Conservation (phyloP, 2,888 invertebrate species). For the Pollenia amentaria region DNA sequence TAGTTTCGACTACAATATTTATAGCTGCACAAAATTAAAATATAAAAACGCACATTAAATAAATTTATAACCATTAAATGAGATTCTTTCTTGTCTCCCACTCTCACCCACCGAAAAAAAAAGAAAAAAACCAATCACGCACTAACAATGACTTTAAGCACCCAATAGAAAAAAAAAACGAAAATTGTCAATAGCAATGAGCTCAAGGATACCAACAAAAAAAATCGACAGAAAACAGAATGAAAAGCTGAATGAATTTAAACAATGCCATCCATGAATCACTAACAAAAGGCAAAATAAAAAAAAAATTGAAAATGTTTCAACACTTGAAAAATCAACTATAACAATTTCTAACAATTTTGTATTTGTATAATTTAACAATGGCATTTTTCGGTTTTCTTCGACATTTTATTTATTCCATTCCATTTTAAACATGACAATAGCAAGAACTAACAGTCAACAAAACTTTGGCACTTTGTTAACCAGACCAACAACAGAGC, state of each 20-base stretch:
- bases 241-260: constrained; percentile 51
- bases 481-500: constrained; percentile 1
- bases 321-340: constrained; percentile 49
- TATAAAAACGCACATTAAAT: constrained; percentile 63
- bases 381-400: constrained; percentile 25
- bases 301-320: constrained; percentile 19
- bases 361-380: constrained; percentile 34
- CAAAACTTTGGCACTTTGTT: constrained; percentile 46
- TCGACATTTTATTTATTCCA: constrained; percentile 14
- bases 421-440: constrained; percentile 19
- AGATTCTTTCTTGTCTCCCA: neutral
- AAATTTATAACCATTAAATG: constrained; percentile 59
- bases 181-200: constrained; percentile 57
- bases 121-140: constrained; percentile 28
- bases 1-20: constrained; percentile 42
- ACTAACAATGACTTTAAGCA: constrained; percentile 42
- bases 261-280: constrained; percentile 49
- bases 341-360: constrained; percentile 44
- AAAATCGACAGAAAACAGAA: constrained; percentile 4
- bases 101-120: too few relatives aligned
- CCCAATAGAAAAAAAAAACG: constrained; percentile 5
- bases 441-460: neutral
- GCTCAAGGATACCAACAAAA: constrained; percentile 57
- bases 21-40: constrained; percentile 58
- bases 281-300: constrained; percentile 44